Conservation (phyloP, 1,140 invertebrate genomes). For the Myzus persicae region DNA sequence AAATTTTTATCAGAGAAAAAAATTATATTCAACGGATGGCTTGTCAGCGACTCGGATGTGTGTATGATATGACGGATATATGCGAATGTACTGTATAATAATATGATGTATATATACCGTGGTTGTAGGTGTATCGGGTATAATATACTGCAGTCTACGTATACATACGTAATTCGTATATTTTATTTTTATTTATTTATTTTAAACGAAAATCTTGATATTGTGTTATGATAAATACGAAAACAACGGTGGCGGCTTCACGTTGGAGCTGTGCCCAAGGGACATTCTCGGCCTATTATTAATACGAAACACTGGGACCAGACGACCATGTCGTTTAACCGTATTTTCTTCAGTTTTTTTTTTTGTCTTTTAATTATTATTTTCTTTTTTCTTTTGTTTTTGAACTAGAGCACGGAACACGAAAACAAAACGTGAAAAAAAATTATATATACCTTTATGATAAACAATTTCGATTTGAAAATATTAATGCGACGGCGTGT, state of each 20-base stretch:
- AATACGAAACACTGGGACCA: constrained; percentile 58
- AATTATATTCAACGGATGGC: background rate
- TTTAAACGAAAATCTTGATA: constrained; percentile 43
- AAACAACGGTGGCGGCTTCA: constrained; percentile 56
- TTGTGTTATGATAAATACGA: constrained; percentile 54
- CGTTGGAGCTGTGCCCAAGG: constrained; percentile 53
- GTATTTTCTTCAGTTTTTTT: constrained; percentile 38
- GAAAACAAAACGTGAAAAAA: constrained; percentile 34
- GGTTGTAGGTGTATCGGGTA: background rate
- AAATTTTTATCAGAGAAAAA: background rate
- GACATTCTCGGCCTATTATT: constrained; percentile 58
- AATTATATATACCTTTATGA: background rate
- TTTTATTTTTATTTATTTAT: constrained; percentile 9
- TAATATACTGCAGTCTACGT: background rate
- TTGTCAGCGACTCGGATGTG: background rate
- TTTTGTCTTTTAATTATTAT: background rate
- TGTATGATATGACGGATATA: background rate
- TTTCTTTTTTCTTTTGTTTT: constrained; percentile 24
- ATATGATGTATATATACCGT: background rate
- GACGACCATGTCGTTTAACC: constrained; percentile 42
- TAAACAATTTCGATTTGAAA: constrained; percentile 36
- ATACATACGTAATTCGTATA: background rate
- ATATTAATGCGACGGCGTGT: constrained; percentile 26
- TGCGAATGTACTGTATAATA: background rate
- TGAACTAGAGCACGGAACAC: constrained; percentile 13